A percentile compares a stretch with the other conserved stretches of the same genome.
These are phyloP conservation scores for Beris chalybata DNA, from an alignment of 2,888 invertebrate genomes.

Conservation along the genomic window DNA sequence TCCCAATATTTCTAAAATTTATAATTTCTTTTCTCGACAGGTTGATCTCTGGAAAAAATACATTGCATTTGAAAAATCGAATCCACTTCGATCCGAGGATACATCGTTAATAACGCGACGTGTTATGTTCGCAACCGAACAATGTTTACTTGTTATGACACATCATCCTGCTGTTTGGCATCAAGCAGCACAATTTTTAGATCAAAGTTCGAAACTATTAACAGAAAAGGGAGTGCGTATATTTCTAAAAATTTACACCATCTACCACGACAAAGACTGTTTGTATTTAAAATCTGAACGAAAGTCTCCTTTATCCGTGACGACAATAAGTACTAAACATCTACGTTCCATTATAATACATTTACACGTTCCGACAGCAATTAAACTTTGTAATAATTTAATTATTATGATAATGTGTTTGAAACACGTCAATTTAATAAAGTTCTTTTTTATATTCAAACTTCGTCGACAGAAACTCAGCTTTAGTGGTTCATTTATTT, in stretches of 20 bases:
- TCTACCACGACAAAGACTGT: not conserved
- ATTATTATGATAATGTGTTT: conserved; percentile 9
- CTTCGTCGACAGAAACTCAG: conserved; percentile 13
- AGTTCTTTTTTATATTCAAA: conserved; percentile 5
- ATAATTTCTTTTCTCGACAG: conserved; percentile 55
- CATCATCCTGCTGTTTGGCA: conserved; percentile 99
- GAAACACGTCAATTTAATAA: conserved; percentile 21
- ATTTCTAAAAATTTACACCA: not conserved
- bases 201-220: conserved; percentile 89
- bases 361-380: not conserved
- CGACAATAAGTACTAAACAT: no score
- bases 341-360: no score
- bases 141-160: conserved; percentile 92
- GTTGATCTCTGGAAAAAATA: conserved; percentile 99
- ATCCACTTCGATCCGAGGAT: conserved; percentile 95
- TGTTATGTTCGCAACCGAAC: conserved; percentile 98
- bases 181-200: conserved; percentile 96
- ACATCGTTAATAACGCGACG: conserved; percentile 88
- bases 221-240: conserved; percentile 88
- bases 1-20: no score
- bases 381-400: conserved; percentile 15
- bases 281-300: no score
- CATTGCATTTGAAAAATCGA: conserved; percentile 95
- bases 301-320: no score
- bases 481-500: conserved; percentile 24